Conservation (phyloP, 2,113 vertebrate genomes). For the Heliornis fulica region DNA sequence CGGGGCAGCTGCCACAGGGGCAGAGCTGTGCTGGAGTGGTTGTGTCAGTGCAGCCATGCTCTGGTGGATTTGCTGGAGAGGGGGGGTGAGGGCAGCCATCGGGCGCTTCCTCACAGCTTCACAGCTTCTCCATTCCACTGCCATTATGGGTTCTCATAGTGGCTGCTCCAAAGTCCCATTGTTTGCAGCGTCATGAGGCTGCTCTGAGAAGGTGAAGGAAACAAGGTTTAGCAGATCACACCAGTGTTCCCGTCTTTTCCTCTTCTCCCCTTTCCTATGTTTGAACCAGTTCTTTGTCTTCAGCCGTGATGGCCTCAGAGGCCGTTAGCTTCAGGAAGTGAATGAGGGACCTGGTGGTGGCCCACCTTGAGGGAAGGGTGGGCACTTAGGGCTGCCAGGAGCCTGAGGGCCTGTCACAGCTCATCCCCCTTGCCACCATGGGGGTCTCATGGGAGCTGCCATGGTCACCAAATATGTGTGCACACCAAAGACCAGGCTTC, state of each 20-base stretch:
- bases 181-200: rapidly evolving
- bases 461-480: rapidly evolving
- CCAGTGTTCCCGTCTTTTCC: background rate
- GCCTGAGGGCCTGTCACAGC: rapidly evolving
- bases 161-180: background rate
- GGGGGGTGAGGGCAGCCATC: rapidly evolving
- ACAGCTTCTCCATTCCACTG: rapidly evolving
- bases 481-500: rapidly evolving
- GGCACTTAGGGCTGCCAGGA: rapidly evolving
- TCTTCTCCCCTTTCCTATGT: background rate
- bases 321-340: rapidly evolving
- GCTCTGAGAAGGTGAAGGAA: background rate
- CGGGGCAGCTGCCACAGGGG: background rate
- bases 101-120: background rate
- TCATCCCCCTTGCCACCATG: background rate
- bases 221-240: background rate
- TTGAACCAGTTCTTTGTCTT: background rate
- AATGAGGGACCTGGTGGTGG: background rate
- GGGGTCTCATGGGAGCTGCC: rapidly evolving
- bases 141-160: background rate
- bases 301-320: rapidly evolving
- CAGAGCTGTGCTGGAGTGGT: background rate
- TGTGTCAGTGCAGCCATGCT: rapidly evolving
- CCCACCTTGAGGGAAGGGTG: rapidly evolving
- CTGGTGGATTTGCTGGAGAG: rapidly evolving